A percentile compares a stretch with the other conserved stretches of the same genome.
Evolutionary conservation across 2,113 vertebrate genomes (phyloP).

Genomic region (Tympanuchus pallidicinctus): DNA sequence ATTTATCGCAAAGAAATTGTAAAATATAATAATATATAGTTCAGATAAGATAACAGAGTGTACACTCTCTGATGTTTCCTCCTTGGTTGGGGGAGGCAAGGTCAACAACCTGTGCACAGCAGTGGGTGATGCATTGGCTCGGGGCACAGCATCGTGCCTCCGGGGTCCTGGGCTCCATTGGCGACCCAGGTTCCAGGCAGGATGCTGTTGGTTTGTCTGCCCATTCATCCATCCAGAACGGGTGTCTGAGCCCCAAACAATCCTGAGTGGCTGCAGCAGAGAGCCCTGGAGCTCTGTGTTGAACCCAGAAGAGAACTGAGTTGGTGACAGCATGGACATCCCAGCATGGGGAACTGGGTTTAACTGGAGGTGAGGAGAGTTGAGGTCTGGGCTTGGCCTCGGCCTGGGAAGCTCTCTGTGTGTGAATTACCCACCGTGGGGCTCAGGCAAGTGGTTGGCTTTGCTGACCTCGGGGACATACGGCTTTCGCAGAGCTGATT

Average conservation of each 20-base stretch:
- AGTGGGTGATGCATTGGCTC: fast-evolving
- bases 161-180: fast-evolving
- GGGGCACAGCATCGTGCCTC: not conserved
- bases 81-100: not conserved
- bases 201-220: not conserved
- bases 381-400: fast-evolving
- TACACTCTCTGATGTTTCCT: not conserved
- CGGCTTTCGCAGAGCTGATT: not conserved
- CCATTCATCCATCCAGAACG: not conserved
- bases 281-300: not conserved
- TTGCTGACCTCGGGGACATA: not conserved
- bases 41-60: not conserved
- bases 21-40: not conserved
- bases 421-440: not conserved
- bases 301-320: not conserved
- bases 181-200: not conserved
- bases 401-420: not conserved
- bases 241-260: not conserved
- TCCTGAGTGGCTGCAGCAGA: not conserved
- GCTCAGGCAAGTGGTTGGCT: not conserved
- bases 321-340: fast-evolving
- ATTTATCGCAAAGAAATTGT: not conserved
- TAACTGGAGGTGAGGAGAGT: not conserved
- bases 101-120: not conserved
- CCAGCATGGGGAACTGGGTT: not conserved